Evolutionary conservation across 2,113 vertebrate genomes (phyloP).

Genomic region (Otis tarda): DNA sequence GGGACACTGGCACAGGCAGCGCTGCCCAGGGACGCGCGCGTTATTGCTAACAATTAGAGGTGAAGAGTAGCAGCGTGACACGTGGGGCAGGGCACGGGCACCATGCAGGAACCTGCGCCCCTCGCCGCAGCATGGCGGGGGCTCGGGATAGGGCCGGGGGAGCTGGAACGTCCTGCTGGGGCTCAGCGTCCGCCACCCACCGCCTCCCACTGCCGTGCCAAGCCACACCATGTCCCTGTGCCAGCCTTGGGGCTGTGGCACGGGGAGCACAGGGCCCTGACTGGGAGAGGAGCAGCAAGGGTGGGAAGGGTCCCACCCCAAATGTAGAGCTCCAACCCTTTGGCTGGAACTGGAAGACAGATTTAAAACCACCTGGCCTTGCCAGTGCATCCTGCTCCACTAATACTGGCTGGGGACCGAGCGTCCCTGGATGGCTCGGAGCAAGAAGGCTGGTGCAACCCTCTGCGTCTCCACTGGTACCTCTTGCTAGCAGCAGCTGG

Average conservation of each 20-base stretch:
- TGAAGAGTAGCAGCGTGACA: conserved; percentile 38
- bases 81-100: conserved; percentile 49
- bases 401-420: conserved; percentile 37
- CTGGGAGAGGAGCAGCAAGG: not conserved
- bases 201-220: not conserved
- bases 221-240: not conserved
- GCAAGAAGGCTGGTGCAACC: not conserved
- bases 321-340: not conserved
- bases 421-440: not conserved
- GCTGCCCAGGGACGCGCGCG: conserved; percentile 43
- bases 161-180: conserved; percentile 58
- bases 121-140: not conserved
- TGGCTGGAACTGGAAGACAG: conserved; percentile 57
- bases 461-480: not conserved
- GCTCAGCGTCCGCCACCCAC: not conserved
- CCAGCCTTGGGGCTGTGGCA: not conserved
- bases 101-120: conserved; percentile 59
- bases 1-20: conserved; percentile 57
- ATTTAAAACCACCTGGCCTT: not conserved
- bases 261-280: not conserved
- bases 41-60: conserved; percentile 68
- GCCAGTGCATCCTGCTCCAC: conserved; percentile 24
- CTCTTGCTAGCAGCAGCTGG: conserved; percentile 12
- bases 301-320: not conserved
- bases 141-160: not conserved